phyloP scores from a whole-genome alignment of 2,888 invertebrate genomes.

The Cactoblastis cactorum region DNA sequence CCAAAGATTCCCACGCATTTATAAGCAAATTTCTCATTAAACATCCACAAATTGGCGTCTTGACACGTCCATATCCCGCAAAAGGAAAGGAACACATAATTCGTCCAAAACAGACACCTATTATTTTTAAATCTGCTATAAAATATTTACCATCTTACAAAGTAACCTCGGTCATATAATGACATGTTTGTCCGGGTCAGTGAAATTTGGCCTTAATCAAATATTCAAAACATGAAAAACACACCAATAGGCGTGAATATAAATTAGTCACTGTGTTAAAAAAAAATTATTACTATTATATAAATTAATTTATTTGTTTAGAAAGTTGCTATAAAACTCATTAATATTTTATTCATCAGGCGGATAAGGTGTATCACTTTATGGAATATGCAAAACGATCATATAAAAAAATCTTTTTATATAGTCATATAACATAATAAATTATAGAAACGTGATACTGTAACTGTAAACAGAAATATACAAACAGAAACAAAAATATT shows the following conservation, averaged over 20 bases:
- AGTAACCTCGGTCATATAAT: slow-evolving; percentile 13
- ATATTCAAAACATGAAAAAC: not conserved
- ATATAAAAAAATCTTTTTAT: too few species aligned
- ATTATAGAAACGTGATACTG: too few species aligned
- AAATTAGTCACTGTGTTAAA: slow-evolving; percentile 3
- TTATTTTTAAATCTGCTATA: slow-evolving; percentile 12
- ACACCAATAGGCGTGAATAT: not conserved
- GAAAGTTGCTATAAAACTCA: not conserved
- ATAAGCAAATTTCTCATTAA: slow-evolving; percentile 22
- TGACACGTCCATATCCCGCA: slow-evolving; percentile 30
- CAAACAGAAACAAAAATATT: not conserved
- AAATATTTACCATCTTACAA: slow-evolving; percentile 16
- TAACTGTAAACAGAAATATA: not conserved
- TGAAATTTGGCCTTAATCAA: slow-evolving; percentile 5
- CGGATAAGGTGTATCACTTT: too few species aligned
- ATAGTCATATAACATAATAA: too few species aligned
- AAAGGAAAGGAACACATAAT: slow-evolving; percentile 32
- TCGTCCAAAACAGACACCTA: slow-evolving; percentile 29
- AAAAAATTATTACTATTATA: not conserved
- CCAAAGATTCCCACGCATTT: slow-evolving; percentile 12
- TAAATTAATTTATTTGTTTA: slow-evolving; percentile 8
- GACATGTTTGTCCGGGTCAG: slow-evolving; percentile 8
- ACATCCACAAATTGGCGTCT: slow-evolving; percentile 29
- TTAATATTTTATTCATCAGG: not conserved
- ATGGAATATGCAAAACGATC: too few species aligned